Percentiles rank a stretch among this genome's conserved stretches.
Conservation (phyloP, 2,797 vertebrate genomes). For the Leucoraja ocellata region DNA sequence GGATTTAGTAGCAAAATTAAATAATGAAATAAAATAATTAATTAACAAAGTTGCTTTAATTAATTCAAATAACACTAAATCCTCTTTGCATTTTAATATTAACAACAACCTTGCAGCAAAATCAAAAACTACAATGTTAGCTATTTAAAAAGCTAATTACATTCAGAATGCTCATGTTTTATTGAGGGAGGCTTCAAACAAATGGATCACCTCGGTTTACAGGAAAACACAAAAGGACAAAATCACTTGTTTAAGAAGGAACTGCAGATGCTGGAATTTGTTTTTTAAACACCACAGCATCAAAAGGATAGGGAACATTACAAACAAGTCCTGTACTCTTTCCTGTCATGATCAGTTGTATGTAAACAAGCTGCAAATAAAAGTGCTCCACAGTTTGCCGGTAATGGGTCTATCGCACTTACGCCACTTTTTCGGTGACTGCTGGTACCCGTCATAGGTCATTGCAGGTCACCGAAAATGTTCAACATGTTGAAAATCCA, state of each 20-base stretch:
- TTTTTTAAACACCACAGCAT: neutral
- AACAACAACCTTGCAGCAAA: neutral
- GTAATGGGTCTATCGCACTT: no score
- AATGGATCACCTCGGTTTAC: neutral
- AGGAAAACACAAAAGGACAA: neutral
- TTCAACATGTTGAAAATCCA: no score
- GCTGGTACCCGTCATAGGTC: no score
- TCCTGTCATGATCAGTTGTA: neutral
- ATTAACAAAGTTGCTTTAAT: neutral
- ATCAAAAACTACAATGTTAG: neutral
- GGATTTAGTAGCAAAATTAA: neutral
- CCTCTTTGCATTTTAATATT: neutral
- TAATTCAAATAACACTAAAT: neutral
- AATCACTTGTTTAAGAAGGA: no score
- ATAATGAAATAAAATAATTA: neutral
- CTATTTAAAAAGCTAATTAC: neutral
- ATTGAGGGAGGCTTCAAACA: neutral
- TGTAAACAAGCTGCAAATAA: neutral
- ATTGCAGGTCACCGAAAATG: no score
- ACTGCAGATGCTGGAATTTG: no score
- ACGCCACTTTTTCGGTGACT: no score
- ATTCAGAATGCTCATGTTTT: neutral
- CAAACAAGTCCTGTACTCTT: neutral
- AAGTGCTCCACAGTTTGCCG: neutral
- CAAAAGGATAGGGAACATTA: neutral